These are phyloP conservation scores for Asteroscopus sphinx DNA, from an alignment of 2,888 invertebrate species.

Conservation along the genomic window DNA sequence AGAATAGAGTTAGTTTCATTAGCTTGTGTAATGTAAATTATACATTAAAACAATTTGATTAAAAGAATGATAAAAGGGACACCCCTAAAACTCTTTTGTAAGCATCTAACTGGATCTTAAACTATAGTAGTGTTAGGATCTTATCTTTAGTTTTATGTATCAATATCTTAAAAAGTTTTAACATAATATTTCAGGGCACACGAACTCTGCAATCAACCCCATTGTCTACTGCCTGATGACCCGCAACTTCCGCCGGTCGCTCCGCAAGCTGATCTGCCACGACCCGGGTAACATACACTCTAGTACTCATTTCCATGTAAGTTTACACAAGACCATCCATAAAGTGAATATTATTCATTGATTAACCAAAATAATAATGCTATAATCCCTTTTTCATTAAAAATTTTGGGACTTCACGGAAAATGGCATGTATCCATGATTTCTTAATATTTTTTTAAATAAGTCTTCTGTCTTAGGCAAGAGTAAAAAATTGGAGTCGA, in stretches of 20 bases:
- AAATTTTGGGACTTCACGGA: constrained; percentile 2
- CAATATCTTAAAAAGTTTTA: too few species aligned
- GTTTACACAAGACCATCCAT: constrained; percentile 64
- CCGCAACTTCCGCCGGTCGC: constrained; percentile 92
- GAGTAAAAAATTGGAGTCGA: neutral
- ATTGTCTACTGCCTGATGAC: constrained; percentile 94
- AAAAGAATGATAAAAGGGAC: too few species aligned
- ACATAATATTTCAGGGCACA: constrained; percentile 91
- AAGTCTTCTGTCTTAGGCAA: neutral
- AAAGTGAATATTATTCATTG: constrained; percentile 19
- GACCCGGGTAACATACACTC: constrained; percentile 87
- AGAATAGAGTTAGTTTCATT: too few species aligned
- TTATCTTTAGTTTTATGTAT: too few species aligned
- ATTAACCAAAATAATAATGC: neutral
- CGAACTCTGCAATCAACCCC: constrained; percentile 94
- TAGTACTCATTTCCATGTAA: constrained; percentile 89
- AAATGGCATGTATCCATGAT: constrained; percentile 8
- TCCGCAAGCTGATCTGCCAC: constrained; percentile 90
- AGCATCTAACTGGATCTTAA: too few species aligned
- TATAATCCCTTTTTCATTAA: neutral
- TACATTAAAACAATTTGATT: too few species aligned
- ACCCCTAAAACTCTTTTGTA: too few species aligned
- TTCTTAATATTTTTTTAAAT: neutral
- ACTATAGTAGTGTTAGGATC: too few species aligned
- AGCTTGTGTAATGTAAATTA: too few species aligned